Conservation (phyloP, 2,888 invertebrate species). For the Alitta virens region DNA sequence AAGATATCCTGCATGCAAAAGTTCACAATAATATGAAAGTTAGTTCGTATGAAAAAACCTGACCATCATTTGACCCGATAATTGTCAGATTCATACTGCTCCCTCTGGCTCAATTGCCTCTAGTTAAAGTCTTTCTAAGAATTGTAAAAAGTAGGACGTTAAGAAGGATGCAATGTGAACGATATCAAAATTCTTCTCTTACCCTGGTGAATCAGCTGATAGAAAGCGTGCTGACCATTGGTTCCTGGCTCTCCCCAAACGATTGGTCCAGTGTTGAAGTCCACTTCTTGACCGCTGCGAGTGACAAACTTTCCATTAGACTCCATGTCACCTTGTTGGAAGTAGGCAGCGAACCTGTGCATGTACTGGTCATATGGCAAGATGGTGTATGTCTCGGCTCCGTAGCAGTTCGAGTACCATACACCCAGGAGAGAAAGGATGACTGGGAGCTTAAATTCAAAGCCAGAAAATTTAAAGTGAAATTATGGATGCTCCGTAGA, state of each 20-base stretch:
- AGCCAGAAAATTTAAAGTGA: neutral
- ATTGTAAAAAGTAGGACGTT: too few species aligned
- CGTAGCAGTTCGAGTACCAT: constrained; percentile 92
- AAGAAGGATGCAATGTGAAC: too few species aligned
- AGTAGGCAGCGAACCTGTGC: constrained; percentile 98
- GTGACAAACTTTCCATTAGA: constrained; percentile 87
- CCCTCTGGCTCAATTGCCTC: too few species aligned
- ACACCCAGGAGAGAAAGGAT: constrained; percentile 78
- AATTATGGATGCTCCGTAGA: neutral
- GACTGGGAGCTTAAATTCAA: constrained; percentile 80
- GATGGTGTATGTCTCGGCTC: constrained; percentile 91
- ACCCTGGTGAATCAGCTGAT: constrained; percentile 96
- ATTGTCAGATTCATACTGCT: too few species aligned
- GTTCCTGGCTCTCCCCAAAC: constrained; percentile 99
- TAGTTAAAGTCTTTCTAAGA: too few species aligned
- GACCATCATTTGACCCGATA: too few species aligned
- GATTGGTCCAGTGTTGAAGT: constrained; percentile 70
- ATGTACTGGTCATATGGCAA: constrained; percentile 97
- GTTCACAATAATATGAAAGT: too few species aligned
- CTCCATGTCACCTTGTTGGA: constrained; percentile 99
- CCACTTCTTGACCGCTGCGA: constrained; percentile 57
- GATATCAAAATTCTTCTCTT: too few species aligned
- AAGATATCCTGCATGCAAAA: too few species aligned
- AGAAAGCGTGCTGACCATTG: constrained; percentile 98
- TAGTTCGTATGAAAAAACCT: too few species aligned